Evolutionary conservation across 2,113 vertebrate genomes (phyloP).

Genomic region (Sinosuthora webbiana): DNA sequence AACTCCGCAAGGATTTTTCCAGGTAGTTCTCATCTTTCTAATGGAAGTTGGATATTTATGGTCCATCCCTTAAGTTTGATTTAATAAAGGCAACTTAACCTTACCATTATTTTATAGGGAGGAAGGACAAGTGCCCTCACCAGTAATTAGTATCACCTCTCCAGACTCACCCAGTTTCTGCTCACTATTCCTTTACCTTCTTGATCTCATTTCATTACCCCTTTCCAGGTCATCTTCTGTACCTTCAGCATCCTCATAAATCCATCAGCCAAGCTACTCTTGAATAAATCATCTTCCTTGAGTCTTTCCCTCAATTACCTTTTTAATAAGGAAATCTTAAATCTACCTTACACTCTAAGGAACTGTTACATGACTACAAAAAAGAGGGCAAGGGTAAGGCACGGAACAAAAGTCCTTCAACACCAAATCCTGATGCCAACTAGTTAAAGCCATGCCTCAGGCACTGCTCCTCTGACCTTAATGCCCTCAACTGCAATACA

Average conservation of each 20-base stretch:
- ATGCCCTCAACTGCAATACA: background rate
- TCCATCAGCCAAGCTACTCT: background rate
- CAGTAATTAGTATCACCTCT: background rate
- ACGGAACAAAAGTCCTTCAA: background rate
- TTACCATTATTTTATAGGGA: background rate
- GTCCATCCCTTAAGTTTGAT: background rate
- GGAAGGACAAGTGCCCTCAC: background rate
- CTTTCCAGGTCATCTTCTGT: background rate
- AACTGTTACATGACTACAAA: background rate
- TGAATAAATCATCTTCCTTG: background rate
- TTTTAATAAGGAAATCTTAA: background rate
- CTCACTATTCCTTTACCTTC: background rate
- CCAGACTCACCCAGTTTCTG: background rate
- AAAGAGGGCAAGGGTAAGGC: background rate
- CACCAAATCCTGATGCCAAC: background rate
- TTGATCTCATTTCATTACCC: background rate
- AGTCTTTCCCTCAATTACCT: background rate
- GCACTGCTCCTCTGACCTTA: background rate
- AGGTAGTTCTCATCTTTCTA: background rate
- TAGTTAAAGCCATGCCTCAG: background rate
- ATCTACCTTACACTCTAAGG: background rate
- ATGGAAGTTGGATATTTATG: background rate
- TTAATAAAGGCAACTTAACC: background rate
- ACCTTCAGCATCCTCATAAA: background rate
- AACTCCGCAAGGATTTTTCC: background rate